Conservation (phyloP, 2,797 vertebrate species). For the Leptoclinus maculatus region DNA sequence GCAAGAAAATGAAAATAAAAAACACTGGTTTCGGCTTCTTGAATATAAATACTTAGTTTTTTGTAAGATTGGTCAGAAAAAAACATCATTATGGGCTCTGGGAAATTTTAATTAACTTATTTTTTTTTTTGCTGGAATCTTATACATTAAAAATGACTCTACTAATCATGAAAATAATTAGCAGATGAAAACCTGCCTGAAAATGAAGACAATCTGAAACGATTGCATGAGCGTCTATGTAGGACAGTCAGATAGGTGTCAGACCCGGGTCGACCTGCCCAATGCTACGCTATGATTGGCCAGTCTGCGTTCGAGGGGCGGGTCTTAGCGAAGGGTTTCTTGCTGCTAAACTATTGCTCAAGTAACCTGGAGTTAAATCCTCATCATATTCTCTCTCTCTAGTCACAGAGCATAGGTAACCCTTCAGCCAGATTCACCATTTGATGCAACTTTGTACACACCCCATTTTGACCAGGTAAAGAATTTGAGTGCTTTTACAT, state of each 20-base stretch:
- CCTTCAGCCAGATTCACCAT: constrained; percentile 7
- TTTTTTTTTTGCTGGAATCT: not conserved
- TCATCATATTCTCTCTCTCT: not conserved
- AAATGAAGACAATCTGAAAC: not conserved
- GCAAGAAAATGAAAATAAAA: not conserved
- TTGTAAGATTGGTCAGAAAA: not conserved
- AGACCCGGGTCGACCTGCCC: not conserved
- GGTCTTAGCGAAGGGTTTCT: not conserved
- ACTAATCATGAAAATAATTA: not conserved
- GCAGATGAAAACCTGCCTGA: not conserved
- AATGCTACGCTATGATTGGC: not conserved
- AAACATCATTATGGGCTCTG: not conserved
- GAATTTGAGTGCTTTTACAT: constrained; percentile 83
- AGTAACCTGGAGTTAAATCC: not conserved
- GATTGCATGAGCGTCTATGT: not conserved
- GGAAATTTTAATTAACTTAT: not conserved
- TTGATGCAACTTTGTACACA: constrained; percentile 89
- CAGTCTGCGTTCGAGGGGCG: not conserved
- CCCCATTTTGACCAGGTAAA: constrained; percentile 84
- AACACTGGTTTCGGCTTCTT: not conserved
- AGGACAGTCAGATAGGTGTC: not conserved
- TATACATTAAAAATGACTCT: not conserved
- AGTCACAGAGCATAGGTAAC: not conserved
- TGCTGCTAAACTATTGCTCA: not conserved
- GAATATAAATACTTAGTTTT: not conserved